Percentiles rank a stretch among this genome's conserved stretches.
phyloP scores from a whole-genome alignment of 2,113 vertebrate species.

The Ophthalmotilapia sp. region DNA sequence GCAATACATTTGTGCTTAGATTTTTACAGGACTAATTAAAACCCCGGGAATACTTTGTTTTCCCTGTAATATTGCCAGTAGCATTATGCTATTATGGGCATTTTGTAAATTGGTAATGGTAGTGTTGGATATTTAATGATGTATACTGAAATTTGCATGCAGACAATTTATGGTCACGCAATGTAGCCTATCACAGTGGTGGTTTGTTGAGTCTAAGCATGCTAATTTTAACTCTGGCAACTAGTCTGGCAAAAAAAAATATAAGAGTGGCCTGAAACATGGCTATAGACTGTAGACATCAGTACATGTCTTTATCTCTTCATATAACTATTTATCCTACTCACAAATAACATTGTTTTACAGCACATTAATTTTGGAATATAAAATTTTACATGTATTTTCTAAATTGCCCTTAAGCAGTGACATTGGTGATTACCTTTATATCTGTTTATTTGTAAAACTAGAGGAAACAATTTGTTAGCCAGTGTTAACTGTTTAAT shows the following conservation, averaged over 20 bases:
- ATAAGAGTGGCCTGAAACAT: neutral
- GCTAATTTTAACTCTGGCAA: neutral
- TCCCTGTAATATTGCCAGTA: neutral
- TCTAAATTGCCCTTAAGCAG: neutral
- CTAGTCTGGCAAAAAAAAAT: neutral
- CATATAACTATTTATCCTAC: neutral
- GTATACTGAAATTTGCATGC: neutral
- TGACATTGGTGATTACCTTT: neutral
- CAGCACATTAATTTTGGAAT: neutral
- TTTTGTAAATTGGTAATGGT: neutral
- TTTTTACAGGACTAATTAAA: neutral
- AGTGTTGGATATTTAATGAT: neutral
- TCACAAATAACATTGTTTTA: neutral
- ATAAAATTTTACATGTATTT: neutral
- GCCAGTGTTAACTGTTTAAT: neutral
- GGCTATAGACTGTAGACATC: neutral
- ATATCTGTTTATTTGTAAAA: neutral
- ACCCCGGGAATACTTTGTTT: fast-evolving
- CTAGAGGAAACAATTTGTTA: neutral
- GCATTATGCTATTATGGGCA: neutral
- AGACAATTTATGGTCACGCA: neutral
- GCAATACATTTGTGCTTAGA: neutral
- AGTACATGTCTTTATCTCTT: neutral
- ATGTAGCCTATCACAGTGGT: neutral
- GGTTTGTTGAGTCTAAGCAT: neutral